Conservation (phyloP, 2,888 invertebrate genomes). For the Ceramica pisi region DNA sequence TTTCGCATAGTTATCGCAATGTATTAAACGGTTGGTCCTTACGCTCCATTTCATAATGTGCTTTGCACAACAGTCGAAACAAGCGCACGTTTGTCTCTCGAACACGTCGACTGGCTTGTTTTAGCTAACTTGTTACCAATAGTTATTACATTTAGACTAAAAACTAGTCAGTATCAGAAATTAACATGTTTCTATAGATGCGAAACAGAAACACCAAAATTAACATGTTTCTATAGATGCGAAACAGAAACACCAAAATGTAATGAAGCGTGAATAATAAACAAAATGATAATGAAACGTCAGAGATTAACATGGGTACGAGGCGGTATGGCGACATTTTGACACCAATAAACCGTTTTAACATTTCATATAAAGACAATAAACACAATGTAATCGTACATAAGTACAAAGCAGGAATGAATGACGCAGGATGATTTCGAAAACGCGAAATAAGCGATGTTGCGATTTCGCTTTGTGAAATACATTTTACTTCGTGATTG, state of each 20-base stretch:
- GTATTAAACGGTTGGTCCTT: constrained; percentile 81
- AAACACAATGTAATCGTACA: constrained; percentile 71
- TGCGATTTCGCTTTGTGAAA: constrained; percentile 89
- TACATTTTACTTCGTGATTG: constrained; percentile 86
- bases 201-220: constrained; percentile 42
- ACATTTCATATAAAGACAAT: constrained; percentile 69
- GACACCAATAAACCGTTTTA: constrained; percentile 67
- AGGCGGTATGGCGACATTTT: constrained; percentile 55
- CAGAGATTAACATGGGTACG: constrained; percentile 35
- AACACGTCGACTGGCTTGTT: constrained; percentile 67
- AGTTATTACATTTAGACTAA: constrained; percentile 20
- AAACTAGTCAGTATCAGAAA: constrained; percentile 23
- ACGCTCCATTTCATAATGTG: constrained; percentile 86
- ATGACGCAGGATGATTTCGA: constrained; percentile 90
- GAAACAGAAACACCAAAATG: constrained; percentile 42
- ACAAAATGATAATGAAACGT: constrained; percentile 51
- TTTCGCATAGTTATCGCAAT: constrained; percentile 77
- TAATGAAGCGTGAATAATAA: constrained; percentile 51
- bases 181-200: constrained; percentile 28
- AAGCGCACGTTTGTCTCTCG: constrained; percentile 78
- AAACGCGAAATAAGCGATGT: constrained; percentile 89
- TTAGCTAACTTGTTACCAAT: constrained; percentile 35
- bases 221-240: constrained; percentile 23
- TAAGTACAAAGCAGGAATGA: constrained; percentile 83
- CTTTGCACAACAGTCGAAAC: constrained; percentile 83